Evolutionary conservation across 2,888 invertebrate genomes (phyloP).

Genomic region (Spicauda simplicius): DNA sequence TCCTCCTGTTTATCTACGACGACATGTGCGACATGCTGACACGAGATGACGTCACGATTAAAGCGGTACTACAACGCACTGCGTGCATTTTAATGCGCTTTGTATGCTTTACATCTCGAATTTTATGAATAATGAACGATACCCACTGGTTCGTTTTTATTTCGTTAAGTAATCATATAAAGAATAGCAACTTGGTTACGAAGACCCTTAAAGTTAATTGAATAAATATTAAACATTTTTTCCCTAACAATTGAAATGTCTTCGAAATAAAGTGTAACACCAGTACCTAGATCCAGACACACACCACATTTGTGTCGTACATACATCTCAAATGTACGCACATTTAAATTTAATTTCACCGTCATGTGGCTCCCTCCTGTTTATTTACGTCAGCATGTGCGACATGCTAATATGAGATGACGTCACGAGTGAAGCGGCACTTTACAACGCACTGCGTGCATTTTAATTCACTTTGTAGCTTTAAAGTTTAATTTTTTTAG

Average conservation of each 20-base stretch:
- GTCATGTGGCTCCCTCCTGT: slow-evolving; percentile 1
- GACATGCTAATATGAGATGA: slow-evolving; percentile 6
- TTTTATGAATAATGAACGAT: neutral
- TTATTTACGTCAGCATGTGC: slow-evolving; percentile 17
- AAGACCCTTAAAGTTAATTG: too few species aligned
- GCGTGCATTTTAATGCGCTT: neutral
- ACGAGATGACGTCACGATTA: slow-evolving; percentile 4
- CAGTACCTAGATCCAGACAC: too few species aligned
- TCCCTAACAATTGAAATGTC: too few species aligned
- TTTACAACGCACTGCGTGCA: slow-evolving; percentile 4
- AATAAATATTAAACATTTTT: too few species aligned
- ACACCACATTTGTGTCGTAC: neutral
- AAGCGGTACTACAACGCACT: neutral
- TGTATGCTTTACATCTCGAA: neutral
- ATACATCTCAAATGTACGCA: slow-evolving; percentile 4
- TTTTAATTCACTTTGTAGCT: neutral
- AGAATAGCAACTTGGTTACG: too few species aligned
- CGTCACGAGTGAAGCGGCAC: neutral
- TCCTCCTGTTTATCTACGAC: slow-evolving; percentile 18
- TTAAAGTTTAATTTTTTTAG: too few species aligned
- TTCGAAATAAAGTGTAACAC: too few species aligned
- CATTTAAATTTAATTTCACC: slow-evolving; percentile 10
- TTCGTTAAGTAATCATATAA: too few species aligned
- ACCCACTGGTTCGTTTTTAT: too few species aligned
- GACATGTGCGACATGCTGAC: slow-evolving; percentile 9